Evolutionary conservation across 1,140 invertebrate genomes (phyloP).

Genomic region (Trichogramma pretiosum): DNA sequence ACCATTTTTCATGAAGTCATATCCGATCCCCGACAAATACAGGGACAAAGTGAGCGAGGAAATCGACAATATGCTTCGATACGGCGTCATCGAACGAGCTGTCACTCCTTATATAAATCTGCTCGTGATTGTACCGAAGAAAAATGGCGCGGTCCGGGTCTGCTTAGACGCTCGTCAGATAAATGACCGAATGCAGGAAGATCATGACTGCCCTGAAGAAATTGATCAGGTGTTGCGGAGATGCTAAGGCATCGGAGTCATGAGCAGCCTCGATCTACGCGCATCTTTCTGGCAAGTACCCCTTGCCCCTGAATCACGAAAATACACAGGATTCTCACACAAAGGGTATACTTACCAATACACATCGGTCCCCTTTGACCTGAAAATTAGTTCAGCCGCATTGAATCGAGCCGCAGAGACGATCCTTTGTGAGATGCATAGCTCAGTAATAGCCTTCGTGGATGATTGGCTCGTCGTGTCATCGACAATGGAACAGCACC

Average conservation of each 20-base stretch:
- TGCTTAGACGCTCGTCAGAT: conserved; percentile 31
- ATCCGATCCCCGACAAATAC: conserved; percentile 16
- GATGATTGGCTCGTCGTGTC: conserved; percentile 22
- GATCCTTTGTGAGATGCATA: neutral
- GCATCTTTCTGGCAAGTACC: conserved; percentile 33
- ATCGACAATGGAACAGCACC: conserved; percentile 10
- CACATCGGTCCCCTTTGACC: conserved; percentile 26
- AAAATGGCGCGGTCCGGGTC: conserved; percentile 25
- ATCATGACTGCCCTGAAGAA: conserved; percentile 23
- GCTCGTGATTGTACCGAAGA: conserved; percentile 24
- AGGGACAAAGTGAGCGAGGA: conserved; percentile 13
- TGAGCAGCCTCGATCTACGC: conserved; percentile 27
- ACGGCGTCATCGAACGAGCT: conserved; percentile 23
- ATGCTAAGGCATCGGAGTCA: conserved; percentile 15
- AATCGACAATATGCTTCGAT: conserved; percentile 20
- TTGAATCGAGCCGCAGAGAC: conserved; percentile 19
- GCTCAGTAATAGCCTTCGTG: conserved; percentile 17
- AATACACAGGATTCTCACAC: conserved; percentile 30
- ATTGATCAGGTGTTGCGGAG: conserved; percentile 23
- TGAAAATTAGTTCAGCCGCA: conserved; percentile 27
- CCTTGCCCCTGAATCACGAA: conserved; percentile 19
- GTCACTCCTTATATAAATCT: conserved; percentile 28
- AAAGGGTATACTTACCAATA: conserved; percentile 27
- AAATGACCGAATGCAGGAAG: no score
- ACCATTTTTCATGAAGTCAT: no score